phyloP scores from a whole-genome alignment of 2,888 invertebrate species.

The Chymomyza caudatula region DNA sequence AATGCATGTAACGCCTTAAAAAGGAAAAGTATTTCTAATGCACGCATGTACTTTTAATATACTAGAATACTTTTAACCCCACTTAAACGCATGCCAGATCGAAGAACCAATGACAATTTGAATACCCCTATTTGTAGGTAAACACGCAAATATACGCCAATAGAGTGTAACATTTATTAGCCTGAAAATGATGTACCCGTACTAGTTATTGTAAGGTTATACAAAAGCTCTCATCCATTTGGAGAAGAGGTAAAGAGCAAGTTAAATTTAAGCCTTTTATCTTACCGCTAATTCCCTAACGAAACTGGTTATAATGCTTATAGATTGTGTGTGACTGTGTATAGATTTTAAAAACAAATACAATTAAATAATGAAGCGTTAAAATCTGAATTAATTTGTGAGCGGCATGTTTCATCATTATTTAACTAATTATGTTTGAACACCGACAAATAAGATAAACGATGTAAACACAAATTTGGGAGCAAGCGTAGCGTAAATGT shows the following conservation, averaged over 20 bases:
- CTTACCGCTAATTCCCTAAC: constrained; percentile 58
- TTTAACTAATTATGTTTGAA: constrained; percentile 46
- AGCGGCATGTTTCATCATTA: constrained; percentile 52
- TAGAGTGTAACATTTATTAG: background rate
- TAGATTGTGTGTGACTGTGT: constrained; percentile 26
- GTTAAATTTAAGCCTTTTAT: constrained; percentile 46
- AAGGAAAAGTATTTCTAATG: background rate
- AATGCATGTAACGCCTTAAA: background rate
- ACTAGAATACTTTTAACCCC: too few species aligned
- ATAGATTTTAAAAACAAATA: constrained; percentile 51
- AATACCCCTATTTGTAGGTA: background rate
- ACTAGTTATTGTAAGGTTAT: background rate
- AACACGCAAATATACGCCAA: background rate
- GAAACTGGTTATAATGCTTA: constrained; percentile 63
- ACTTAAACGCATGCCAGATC: too few species aligned
- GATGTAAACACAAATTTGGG: constrained; percentile 26
- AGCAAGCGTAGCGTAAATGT: background rate
- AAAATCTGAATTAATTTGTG: constrained; percentile 61
- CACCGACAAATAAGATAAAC: constrained; percentile 38
- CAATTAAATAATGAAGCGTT: constrained; percentile 65
- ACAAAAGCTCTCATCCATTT: constrained; percentile 57
- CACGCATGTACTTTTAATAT: too few species aligned
- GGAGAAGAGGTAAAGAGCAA: constrained; percentile 51
- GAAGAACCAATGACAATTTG: too few species aligned
- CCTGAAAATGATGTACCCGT: background rate